phyloP scores from a whole-genome alignment of 2,113 vertebrate genomes.

The Pitta sordida region DNA sequence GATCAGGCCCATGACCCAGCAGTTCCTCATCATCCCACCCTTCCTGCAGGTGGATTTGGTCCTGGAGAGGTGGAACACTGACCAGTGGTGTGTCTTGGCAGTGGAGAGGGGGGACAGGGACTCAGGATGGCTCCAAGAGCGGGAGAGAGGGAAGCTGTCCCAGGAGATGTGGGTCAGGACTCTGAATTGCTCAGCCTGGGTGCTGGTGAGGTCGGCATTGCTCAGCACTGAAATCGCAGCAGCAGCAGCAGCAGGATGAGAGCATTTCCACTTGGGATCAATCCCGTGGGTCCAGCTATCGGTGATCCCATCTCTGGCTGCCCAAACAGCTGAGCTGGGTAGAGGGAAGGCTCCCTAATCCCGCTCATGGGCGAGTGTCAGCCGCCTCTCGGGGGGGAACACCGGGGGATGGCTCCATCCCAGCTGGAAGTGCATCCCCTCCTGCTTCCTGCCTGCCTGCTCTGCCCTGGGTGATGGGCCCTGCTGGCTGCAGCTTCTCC shows the following conservation, averaged over 20 bases:
- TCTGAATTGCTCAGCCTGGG: not conserved
- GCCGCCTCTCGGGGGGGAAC: not conserved
- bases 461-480: not conserved
- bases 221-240: not conserved
- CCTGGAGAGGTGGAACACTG: accelerated
- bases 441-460: not conserved
- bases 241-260: not conserved
- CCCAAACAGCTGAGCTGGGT: not conserved
- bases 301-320: not conserved
- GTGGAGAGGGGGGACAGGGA: not conserved
- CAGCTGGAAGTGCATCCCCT: not conserved
- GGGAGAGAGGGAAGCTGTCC: too few species aligned
- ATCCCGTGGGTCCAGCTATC: not conserved
- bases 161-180: accelerated
- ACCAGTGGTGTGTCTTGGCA: accelerated
- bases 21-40: accelerated
- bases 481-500: not conserved
- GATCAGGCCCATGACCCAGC: accelerated
- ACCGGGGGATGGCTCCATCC: not conserved
- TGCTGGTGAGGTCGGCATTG: not conserved
- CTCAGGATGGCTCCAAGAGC: accelerated
- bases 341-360: not conserved
- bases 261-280: not conserved
- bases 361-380: not conserved
- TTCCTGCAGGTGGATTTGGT: not conserved